phyloP scores from a whole-genome alignment of 2,888 invertebrate genomes.

The Pseudococcus jackbeardsleyi region DNA sequence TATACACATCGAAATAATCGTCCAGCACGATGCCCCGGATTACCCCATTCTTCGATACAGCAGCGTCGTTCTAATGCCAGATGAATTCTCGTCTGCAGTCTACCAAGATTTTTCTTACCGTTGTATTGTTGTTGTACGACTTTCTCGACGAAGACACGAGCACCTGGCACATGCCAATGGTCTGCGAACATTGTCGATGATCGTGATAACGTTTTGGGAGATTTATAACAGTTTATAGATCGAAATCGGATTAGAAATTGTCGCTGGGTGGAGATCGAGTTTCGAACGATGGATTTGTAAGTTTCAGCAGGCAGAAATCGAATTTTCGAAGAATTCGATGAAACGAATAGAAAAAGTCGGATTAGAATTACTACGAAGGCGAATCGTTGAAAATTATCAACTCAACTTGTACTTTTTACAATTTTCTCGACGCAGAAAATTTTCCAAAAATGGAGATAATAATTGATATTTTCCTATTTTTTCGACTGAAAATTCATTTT shows the following conservation, averaged over 20 bases:
- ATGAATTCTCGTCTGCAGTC: not conserved
- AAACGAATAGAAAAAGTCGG: not conserved
- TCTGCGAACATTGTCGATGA: not conserved
- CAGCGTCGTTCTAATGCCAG: not conserved
- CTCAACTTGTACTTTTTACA: too few relatives aligned
- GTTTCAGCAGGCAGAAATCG: not conserved
- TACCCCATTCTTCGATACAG: not conserved
- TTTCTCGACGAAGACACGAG: not conserved
- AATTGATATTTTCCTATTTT: too few relatives aligned
- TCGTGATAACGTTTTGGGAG: not conserved
- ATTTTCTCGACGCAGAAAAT: too few relatives aligned
- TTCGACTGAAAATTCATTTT: too few relatives aligned
- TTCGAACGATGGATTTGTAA: too few relatives aligned
- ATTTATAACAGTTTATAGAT: too few relatives aligned
- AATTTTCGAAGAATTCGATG: not conserved
- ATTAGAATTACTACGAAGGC: too few relatives aligned
- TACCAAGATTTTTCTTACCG: not conserved
- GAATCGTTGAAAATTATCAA: too few relatives aligned
- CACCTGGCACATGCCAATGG: constrained; percentile 3
- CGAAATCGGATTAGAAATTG: not conserved
- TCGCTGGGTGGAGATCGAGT: too few relatives aligned
- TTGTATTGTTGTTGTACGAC: not conserved
- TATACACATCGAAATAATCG: not conserved
- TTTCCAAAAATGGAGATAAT: too few relatives aligned
- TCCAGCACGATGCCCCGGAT: not conserved